phyloP scores from a whole-genome alignment of 2,113 vertebrate genomes.

The Otolemur garnettii region DNA sequence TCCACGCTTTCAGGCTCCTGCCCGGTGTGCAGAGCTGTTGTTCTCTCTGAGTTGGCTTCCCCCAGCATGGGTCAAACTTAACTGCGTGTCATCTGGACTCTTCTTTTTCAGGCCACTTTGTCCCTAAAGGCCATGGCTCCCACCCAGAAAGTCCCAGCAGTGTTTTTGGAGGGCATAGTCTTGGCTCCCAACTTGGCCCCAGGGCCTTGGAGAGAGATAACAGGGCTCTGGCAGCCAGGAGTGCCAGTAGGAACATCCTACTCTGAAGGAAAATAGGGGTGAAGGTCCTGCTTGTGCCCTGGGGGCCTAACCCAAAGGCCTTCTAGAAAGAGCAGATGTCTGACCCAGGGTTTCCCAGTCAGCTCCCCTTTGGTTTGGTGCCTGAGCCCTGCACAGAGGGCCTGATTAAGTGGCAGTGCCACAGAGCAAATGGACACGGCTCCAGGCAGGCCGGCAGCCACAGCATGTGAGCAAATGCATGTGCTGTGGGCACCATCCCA shows the following conservation, averaged over 20 bases:
- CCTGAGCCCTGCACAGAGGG: background rate
- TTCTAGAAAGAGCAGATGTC: slow-evolving; percentile 33
- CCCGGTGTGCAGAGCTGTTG: accelerated
- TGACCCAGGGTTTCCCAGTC: background rate
- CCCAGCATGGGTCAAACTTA: background rate
- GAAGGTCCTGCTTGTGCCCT: accelerated
- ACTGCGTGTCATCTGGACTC: background rate
- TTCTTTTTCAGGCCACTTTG: background rate
- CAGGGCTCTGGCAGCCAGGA: background rate
- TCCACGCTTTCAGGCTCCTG: accelerated
- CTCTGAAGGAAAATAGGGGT: background rate
- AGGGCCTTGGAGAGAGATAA: background rate
- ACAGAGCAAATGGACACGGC: background rate
- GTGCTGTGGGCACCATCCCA: background rate
- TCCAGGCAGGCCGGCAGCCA: background rate
- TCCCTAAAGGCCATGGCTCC: slow-evolving; percentile 1
- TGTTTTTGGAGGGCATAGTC: background rate
- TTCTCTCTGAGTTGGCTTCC: background rate
- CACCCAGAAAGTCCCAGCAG: background rate
- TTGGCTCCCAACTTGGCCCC: background rate
- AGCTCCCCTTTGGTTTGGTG: background rate
- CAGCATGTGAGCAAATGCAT: background rate
- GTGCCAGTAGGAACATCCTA: background rate
- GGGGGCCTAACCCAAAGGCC: background rate
- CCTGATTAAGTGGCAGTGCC: background rate